Percentiles rank a stretch among this genome's conserved stretches.
Conservation (phyloP, 2,113 vertebrate genomes). For the Ptilonorhynchus violaceus region DNA sequence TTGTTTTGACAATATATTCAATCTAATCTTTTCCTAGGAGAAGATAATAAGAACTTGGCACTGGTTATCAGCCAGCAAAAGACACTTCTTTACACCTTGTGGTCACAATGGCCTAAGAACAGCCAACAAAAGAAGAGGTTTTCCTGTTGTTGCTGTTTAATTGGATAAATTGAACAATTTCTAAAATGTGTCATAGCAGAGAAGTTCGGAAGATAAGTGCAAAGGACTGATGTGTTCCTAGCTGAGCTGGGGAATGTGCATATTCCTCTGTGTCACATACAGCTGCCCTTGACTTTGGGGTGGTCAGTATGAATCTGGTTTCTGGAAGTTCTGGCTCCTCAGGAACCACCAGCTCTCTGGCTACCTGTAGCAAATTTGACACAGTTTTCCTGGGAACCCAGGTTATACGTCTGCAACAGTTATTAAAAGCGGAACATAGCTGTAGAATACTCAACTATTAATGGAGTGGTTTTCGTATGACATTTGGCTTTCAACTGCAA, state of each 20-base stretch:
- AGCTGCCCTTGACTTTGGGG: neutral
- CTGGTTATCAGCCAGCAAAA: neutral
- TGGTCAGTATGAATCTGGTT: neutral
- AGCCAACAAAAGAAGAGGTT: neutral
- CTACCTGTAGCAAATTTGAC: neutral
- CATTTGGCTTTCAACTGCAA: neutral
- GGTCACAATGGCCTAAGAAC: neutral
- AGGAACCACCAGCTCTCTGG: neutral
- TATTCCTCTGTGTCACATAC: neutral
- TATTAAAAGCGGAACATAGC: accelerated
- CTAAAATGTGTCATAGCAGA: neutral
- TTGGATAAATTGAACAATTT: neutral
- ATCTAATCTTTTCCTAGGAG: neutral
- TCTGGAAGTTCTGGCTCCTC: neutral
- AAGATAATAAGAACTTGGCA: neutral
- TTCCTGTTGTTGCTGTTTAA: neutral
- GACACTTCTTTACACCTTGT: neutral
- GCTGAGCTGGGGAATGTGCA: neutral
- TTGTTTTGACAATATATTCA: neutral
- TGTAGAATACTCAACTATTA: neutral
- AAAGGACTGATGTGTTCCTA: neutral
- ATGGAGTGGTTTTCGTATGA: too few relatives aligned
- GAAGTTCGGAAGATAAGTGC: neutral
- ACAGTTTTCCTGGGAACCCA: neutral
- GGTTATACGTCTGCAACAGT: neutral